Percentiles rank a stretch among this genome's conserved stretches.
Conservation (phyloP, 1,140 invertebrate species). For the Globodera rostochiensis region DNA sequence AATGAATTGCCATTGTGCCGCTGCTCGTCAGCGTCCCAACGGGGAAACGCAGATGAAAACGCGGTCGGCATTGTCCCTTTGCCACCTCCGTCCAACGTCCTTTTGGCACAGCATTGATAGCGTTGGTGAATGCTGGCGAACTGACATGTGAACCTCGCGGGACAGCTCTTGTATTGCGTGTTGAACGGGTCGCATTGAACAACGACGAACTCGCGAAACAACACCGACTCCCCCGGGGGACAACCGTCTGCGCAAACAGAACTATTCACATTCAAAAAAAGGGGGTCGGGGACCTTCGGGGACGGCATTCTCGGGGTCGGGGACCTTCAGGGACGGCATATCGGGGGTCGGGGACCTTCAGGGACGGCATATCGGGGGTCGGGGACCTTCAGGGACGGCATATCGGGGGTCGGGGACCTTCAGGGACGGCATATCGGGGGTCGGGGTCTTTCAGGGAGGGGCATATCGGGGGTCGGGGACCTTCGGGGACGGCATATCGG, state of each 20-base stretch:
- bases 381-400: no score
- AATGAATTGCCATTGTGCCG: not conserved
- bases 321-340: no score
- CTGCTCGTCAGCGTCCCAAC: not conserved
- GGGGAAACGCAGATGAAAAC: not conserved
- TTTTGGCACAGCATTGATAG: conserved; percentile 62
- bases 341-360: no score
- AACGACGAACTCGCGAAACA: conserved; percentile 50
- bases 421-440: no score
- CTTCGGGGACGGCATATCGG: no score
- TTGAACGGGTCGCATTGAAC: conserved; percentile 61
- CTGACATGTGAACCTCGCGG: conserved; percentile 53
- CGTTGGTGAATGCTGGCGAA: conserved; percentile 56
- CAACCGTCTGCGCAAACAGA: conserved; percentile 43
- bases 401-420: no score
- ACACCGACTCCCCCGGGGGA: conserved; percentile 55
- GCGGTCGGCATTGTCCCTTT: not conserved
- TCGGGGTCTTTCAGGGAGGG: no score
- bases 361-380: no score
- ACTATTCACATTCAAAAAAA: not conserved
- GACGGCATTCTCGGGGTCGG: no score
- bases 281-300: no score
- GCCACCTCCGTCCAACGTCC: conserved; percentile 16
- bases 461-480: no score
- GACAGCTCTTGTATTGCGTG: conserved; percentile 49